Evolutionary conservation across 2,888 invertebrate genomes (phyloP), one percentile per base, ranked within the genome.

Genomic region (Arge pagana): DNA sequence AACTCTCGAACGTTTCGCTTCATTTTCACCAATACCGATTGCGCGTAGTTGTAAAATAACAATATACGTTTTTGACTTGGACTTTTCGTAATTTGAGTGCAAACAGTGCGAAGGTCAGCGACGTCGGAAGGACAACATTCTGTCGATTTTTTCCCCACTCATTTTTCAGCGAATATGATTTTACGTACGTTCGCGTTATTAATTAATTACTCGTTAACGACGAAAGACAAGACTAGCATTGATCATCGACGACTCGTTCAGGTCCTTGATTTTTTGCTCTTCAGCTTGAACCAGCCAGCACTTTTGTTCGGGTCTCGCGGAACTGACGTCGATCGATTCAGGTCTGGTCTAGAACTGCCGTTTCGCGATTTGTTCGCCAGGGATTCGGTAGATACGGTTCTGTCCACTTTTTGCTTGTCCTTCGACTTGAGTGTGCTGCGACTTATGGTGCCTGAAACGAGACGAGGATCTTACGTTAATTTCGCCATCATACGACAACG

Each of bases 251-350:
- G 71, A 64, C 53, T 65, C 57, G 55, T 57, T 73, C 64, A 75
- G 65, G 74, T 68, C 59, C 73, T 70, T 61, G 71, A 75, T 62
- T 79, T 80, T 59, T 75, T 78, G 68, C 70, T 77, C 65, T 81
- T 86, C 65, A 85, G 72, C 70, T 85, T 86, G 66, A 88, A 87
- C 88, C 88, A 88, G 49, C 87, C 87, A 28, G 88, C 86, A 55
- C 85, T 84, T 72, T 87, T 86, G 66, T 83, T 84, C 41, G 84
- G 82, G 66, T 88, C 86, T 64, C 86, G 84, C 40, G 88, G 87
- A 82, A 88, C 87, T 5, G 88, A 88, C 39, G 86, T 81, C 1
- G 88, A 88, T 52, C 88, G 78, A 84, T 74, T 62, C 74, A 78
- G 52, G 82, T 85, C 58, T 80, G 76, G 35, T 77, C 71, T 58